Conservation (phyloP, 2,797 vertebrate species). For the Periparus ater region DNA sequence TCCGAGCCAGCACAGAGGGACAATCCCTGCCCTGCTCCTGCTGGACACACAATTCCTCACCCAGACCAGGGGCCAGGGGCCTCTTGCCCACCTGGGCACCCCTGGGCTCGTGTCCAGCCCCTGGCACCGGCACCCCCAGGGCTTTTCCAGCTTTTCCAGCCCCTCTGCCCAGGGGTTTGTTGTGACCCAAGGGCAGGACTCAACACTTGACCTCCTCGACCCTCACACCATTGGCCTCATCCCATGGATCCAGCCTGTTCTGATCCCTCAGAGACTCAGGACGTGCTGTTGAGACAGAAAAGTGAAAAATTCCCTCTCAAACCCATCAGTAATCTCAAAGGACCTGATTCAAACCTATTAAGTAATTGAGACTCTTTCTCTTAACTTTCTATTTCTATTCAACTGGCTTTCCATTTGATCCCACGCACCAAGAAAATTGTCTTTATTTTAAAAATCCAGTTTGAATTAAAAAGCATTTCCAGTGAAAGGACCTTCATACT, state of each 20-base stretch:
- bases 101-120: not conserved
- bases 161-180: not conserved
- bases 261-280: not conserved
- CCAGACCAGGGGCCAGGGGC: not conserved
- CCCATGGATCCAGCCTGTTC: not conserved
- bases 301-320: not conserved
- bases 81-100: not conserved
- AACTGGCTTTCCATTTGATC: not conserved
- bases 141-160: not conserved
- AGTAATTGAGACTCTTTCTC: not conserved
- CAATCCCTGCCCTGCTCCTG: not conserved
- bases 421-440: not conserved
- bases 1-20: not conserved
- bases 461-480: not conserved
- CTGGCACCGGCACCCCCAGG: not conserved
- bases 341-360: not conserved
- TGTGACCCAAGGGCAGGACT: not conserved
- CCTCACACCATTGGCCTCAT: not conserved
- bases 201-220: rapidly evolving
- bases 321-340: not conserved
- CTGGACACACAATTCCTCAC: not conserved
- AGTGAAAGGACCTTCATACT: not conserved
- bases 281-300: not conserved
- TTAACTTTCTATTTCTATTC: not conserved
- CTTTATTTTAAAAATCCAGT: not conserved